Evolutionary conservation across 2,888 invertebrate species (phyloP), one percentile per base, ranked within the genome.

Genomic region (Chrysotoxum bicinctum): DNA sequence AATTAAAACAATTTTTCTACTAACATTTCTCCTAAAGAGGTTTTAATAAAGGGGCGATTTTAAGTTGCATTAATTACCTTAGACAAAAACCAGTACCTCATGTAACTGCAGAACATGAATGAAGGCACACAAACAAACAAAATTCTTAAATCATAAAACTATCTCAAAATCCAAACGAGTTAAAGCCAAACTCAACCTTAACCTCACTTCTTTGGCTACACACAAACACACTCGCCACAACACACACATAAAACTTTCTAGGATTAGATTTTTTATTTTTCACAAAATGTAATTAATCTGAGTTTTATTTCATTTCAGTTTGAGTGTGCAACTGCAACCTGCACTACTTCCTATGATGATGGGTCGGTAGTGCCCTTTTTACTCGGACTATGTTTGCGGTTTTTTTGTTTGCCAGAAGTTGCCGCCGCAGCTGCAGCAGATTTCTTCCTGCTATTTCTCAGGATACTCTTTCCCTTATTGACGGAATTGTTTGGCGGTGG

Each of bases 391-490:
- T 88, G 79, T 54, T 90, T 69, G 88, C 73, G 26, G 89, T 87
- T 85, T 90, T 91, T 84, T 89, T 90, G 87, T 40, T 88, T 88
- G 80, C 90, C 90, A 56, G 87, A 86, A 70, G 89, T 90, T 60
- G 88, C 64, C 37, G 88, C 89, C 40, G 88, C 89, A 75, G 89
- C 89, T 40, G 88, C 75, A 26, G 88, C 88, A 12, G 88, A 88
- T 75, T 90, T 90, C 75, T 91, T 91, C 37, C 90, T 90, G 19
- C 89, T 88, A 88, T 91, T 90, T 30, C 85, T 85, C 75, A 74
- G 68, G 85, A 85, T 7, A 89, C 82, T 87, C 91, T 91, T 19
- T 88, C 88, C 86, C 89, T 90, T 72, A 89, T 90, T 37, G 87
- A 76, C 35, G 68, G 88, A 83, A 81, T 88, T 89, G 85, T 81